These are phyloP conservation scores for Arge pagana DNA, from an alignment of 2,888 invertebrate genomes.

Conservation along the genomic window DNA sequence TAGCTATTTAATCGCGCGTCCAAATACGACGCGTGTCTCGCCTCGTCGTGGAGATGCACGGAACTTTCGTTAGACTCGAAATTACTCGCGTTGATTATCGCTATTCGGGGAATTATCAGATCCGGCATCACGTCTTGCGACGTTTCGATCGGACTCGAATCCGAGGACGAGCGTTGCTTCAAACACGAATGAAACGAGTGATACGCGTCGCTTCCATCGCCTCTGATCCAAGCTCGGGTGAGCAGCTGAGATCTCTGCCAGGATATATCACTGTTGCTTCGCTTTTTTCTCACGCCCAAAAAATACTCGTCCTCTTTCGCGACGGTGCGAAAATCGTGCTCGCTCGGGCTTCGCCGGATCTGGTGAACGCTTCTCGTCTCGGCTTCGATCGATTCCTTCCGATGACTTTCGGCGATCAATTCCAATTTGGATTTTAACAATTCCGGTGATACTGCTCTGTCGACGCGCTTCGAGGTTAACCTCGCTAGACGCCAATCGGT, in stretches of 20 bases:
- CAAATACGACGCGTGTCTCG: slow-evolving; percentile 31
- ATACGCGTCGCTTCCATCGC: slow-evolving; percentile 33
- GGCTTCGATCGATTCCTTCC: slow-evolving; percentile 22
- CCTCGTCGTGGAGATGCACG: slow-evolving; percentile 44
- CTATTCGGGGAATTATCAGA: slow-evolving; percentile 50
- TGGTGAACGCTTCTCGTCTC: slow-evolving; percentile 21
- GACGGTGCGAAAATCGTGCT: slow-evolving; percentile 38
- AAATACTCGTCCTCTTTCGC: slow-evolving; percentile 26
- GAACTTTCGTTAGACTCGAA: slow-evolving; percentile 54
- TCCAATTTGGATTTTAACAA: slow-evolving; percentile 51
- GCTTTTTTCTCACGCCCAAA: slow-evolving; percentile 38
- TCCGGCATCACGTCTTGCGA: slow-evolving; percentile 26
- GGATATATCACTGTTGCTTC: slow-evolving; percentile 51
- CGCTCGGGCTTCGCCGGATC: slow-evolving; percentile 37
- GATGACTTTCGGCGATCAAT: slow-evolving; percentile 39
- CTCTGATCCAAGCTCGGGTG: slow-evolving; percentile 46
- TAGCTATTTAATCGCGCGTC: slow-evolving; percentile 39
- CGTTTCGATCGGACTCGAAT: slow-evolving; percentile 30
- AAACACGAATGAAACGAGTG: background rate
- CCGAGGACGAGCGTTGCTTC: slow-evolving; percentile 29
- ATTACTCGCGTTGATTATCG: slow-evolving; percentile 54
- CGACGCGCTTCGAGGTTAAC: slow-evolving; percentile 31
- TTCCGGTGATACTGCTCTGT: slow-evolving; percentile 50
- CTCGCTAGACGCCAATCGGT: slow-evolving; percentile 1
- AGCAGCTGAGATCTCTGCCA: slow-evolving; percentile 47